phyloP scores from a whole-genome alignment of 2,113 vertebrate genomes.

The Hemiprocne comata region DNA sequence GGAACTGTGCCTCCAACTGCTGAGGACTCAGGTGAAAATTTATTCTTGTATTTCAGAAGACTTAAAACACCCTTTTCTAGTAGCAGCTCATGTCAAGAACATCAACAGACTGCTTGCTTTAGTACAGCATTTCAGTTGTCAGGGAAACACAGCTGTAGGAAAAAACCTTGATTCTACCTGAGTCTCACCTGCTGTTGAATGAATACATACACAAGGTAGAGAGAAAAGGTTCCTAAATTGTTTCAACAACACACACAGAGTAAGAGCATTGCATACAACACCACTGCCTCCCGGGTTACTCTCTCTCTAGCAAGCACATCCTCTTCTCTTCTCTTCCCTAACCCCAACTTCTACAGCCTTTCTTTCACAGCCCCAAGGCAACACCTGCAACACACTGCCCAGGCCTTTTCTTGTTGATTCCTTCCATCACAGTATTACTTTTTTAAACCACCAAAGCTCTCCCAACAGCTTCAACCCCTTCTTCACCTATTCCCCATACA shows the following conservation, averaged over 20 bases:
- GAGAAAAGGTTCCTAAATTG: neutral
- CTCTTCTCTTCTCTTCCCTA: too few species aligned
- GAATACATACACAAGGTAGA: neutral
- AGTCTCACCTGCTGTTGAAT: neutral
- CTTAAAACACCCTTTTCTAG: neutral
- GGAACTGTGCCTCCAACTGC: neutral
- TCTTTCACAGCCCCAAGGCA: neutral
- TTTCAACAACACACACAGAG: neutral
- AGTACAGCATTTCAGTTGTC: neutral
- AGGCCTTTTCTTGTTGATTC: neutral
- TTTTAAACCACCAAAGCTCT: neutral
- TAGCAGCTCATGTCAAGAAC: neutral
- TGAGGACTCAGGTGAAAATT: neutral
- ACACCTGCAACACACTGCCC: neutral
- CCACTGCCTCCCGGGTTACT: neutral
- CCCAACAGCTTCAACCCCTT: neutral
- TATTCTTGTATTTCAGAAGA: neutral
- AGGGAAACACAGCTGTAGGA: rapidly evolving
- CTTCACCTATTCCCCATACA: neutral
- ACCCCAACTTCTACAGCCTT: neutral
- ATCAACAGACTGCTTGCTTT: rapidly evolving
- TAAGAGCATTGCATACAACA: neutral
- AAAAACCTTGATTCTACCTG: neutral
- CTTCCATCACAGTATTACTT: neutral
- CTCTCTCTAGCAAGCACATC: too few species aligned